Evolutionary conservation across 2,888 invertebrate genomes (phyloP).

Genomic region (Charanyca ferruginea): DNA sequence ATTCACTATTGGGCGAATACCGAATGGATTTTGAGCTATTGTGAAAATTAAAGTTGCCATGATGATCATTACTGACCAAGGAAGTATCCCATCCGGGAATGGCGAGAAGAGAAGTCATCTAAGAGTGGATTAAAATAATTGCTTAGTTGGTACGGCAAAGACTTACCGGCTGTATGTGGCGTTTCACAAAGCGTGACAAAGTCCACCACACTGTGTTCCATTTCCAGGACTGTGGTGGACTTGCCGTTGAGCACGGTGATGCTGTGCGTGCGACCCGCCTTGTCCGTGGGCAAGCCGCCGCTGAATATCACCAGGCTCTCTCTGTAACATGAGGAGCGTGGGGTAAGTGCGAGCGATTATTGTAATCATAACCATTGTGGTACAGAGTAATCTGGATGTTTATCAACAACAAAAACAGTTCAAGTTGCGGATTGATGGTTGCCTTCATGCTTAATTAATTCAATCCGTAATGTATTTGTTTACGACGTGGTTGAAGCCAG

Average conservation of each 20-base stretch:
- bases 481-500: background rate
- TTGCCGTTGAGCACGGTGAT: constrained; percentile 99
- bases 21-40: too few species aligned
- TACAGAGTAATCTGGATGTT: background rate
- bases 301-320: constrained; percentile 99
- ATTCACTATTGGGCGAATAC: too few species aligned
- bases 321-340: constrained; percentile 86
- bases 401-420: background rate
- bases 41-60: too few species aligned
- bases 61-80: too few species aligned
- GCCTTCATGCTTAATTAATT: background rate
- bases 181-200: constrained; percentile 99
- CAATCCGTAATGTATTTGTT: background rate
- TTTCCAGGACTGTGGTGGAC: constrained; percentile 99
- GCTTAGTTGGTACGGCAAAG: background rate
- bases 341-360: background rate
- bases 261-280: constrained; percentile 97
- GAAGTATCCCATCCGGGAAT: background rate
- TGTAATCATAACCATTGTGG: too few species aligned
- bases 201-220: constrained; percentile 99
- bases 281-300: constrained; percentile 98
- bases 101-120: background rate
- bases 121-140: background rate
- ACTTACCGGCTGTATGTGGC: constrained; percentile 97
- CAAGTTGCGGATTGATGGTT: background rate